These are phyloP conservation scores for Pseudorhiza aurosa DNA, from an alignment of 30 jellyfish, hydroid and myxozoan genomes.

Conservation along the genomic window DNA sequence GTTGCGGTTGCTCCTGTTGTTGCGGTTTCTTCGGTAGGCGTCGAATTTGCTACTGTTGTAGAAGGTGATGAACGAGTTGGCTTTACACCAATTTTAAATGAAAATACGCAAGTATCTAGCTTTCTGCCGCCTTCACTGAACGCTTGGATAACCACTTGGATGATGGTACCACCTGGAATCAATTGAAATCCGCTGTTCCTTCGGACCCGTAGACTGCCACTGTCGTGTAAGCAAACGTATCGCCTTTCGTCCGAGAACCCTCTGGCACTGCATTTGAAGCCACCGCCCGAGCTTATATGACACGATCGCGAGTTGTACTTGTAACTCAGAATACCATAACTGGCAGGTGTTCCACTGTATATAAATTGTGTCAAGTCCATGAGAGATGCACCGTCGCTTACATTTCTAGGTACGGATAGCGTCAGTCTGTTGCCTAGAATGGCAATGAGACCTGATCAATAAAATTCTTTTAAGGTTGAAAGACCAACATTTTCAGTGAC, in stretches of 20 bases:
- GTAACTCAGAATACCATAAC: background rate
- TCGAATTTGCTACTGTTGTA: background rate
- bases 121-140: background rate
- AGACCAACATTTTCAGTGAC: too few relatives aligned
- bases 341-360: background rate
- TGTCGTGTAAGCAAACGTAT: background rate
- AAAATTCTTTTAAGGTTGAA: too few relatives aligned
- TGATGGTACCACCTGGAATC: background rate
- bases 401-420: too few relatives aligned
- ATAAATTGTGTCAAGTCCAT: background rate
- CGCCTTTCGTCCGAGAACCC: background rate
- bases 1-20: conserved; percentile 1
- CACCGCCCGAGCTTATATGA: background rate
- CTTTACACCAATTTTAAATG: background rate
- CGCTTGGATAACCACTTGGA: background rate
- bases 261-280: background rate
- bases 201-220: background rate
- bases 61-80: conserved; percentile 16
- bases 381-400: too few relatives aligned
- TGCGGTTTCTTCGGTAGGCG: background rate
- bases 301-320: background rate
- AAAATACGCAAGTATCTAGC: background rate
- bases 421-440: too few relatives aligned
- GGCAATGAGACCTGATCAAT: too few relatives aligned
- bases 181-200: background rate